phyloP scores from a whole-genome alignment of 1,140 invertebrate genomes.

The Notospermus geniculatus region DNA sequence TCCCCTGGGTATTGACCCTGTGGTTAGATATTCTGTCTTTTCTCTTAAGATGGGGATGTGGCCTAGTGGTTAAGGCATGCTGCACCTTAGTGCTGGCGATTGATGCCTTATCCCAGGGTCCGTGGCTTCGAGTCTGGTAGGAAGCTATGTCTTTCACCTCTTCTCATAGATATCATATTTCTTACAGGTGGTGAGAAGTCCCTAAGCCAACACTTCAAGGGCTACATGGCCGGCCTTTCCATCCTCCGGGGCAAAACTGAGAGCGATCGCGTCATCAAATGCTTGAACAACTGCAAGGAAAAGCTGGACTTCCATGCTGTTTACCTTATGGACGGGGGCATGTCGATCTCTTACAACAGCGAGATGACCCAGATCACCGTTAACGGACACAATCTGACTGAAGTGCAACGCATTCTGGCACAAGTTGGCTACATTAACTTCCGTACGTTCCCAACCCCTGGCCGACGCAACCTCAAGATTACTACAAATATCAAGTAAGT shows the following conservation, averaged over 20 bases:
- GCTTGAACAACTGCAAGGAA: conserved; percentile 82
- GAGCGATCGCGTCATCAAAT: conserved; percentile 75
- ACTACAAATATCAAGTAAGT: conserved; percentile 46
- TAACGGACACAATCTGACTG: conserved; percentile 83
- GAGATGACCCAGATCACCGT: conserved; percentile 82
- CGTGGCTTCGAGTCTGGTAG: too few relatives aligned
- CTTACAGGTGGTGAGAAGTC: conserved; percentile 73
- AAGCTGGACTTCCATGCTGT: conserved; percentile 76
- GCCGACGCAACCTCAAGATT: conserved; percentile 81
- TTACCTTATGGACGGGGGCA: conserved; percentile 70
- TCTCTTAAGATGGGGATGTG: too few relatives aligned
- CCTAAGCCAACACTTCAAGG: conserved; percentile 84
- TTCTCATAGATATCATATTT: too few relatives aligned
- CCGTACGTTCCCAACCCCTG: conserved; percentile 86
- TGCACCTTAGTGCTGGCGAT: too few relatives aligned
- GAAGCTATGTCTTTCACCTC: too few relatives aligned
- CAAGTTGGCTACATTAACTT: conserved; percentile 89
- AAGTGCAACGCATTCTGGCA: conserved; percentile 81
- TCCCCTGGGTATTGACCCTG: too few relatives aligned
- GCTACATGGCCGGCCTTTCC: conserved; percentile 82
- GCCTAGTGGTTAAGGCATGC: too few relatives aligned
- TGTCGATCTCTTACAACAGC: conserved; percentile 53
- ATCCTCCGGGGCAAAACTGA: conserved; percentile 78
- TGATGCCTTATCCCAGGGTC: too few relatives aligned
- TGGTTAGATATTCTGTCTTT: too few relatives aligned